Base-by-base conservation (phyloP, 1,140 invertebrate species). In the Sarcophaga bullata region DNA sequence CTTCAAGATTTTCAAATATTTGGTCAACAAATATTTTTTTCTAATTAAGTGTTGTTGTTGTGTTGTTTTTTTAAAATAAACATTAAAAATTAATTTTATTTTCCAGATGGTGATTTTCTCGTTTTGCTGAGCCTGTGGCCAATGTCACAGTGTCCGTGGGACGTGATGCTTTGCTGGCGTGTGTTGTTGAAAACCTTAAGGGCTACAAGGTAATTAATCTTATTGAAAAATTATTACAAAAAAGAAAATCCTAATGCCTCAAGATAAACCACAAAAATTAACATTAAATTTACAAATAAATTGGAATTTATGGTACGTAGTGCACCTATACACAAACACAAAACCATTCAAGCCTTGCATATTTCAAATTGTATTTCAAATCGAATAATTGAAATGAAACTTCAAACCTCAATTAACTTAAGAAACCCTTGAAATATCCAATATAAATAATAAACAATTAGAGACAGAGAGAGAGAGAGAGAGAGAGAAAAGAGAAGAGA, bases 111-210 rank as follows among this genome's bases (percentile, higher is more conserved):
- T 54, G 90, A 92, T 83, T 92, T 95, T 85, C 96, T 9, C 93
- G 93, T 85, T 97, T 98, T 89, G 95, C 97, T 81, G 96, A 97
- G 85, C 94, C 96, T 37, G 96, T 98, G 85, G 94, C 95, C 48
- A 98, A 98, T 91, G 95, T 98, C 52, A 98, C 97, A 8, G 96
- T 98, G 8, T 96, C 96, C 37, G 94, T 96, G 13, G 97, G 97
- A 10, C 93, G 96, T 76, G 96, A 97, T 88, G 97, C 97, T 13
- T 91, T 97, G 3, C 92, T 99, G 50, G 96, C 97, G n/a, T 99
- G 97, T 89, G 95, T 98, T 81, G 96, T 98, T 46, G 96, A 98
- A 89, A 96, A 97, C 91, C 93, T 99, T 47, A 94, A 95, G 85
- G 93, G 93, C 84, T 97, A 96, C 90, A 96, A 97, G 94, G 97